Base-by-base conservation (phyloP, 2,888 invertebrate genomes). In the Nebria salina region DNA sequence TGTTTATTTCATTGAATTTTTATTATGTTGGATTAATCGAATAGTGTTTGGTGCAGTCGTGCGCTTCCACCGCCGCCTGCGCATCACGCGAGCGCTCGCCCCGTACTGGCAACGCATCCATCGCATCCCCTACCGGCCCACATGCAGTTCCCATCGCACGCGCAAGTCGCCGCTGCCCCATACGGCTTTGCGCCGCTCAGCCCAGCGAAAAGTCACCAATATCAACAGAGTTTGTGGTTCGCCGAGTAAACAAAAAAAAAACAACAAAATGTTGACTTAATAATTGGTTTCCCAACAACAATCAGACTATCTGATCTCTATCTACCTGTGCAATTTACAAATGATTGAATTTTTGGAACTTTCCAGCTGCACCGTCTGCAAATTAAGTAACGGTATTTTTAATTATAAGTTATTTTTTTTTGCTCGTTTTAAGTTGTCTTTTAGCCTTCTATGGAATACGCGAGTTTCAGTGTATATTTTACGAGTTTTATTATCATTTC, bases 51-150 rank as follows among this genome's bases (percentile, higher is more conserved):
- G 81, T 89, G 86, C 88, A 91, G 90, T 87, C 91, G 93, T 84
- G 92, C 92, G 83, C 89, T 96, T 76, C 89, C 89, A 66, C 96
- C 96, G 74, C 96, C 96, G 9, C 94, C 95, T 75, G 96, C 96
- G 25, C 96, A 95, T 89, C 95, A 95, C 90, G 93, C 94, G 85
- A 93, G 93, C 86, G 95, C 95, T 76, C 90, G 94, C 86, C 92
- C 92, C 77, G 91, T 93, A 85, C 88, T 93, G 87, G 91, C 92
- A 74, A 91, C 91, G 84, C 92, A 94, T 89, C 92, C 95, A 83
- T 92, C 93, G 75, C 95, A 95, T 89, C 95, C 95, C 72, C 89
- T 95, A 86, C 95, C 95, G 83, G 95, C 95, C 8, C 96, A 96
- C 88, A 93, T 95, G 89, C 95, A 95, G 87, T 95, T 94, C 86